Base-by-base conservation (phyloP, 2,797 vertebrate genomes). In the Halcyon chelicuti region DNA sequence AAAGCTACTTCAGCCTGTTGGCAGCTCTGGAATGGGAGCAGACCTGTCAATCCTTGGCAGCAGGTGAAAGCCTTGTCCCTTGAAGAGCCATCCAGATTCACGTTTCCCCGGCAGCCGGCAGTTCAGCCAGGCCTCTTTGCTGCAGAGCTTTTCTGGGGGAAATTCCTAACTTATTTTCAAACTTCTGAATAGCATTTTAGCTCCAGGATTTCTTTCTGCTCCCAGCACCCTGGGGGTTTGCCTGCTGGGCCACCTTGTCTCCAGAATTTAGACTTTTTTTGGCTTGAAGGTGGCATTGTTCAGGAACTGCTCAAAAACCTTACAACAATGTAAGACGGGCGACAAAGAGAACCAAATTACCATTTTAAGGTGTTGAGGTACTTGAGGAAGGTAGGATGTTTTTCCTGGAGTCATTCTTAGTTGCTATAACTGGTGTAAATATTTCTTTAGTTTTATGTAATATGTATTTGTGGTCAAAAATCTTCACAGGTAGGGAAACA, bases 31-130 rank as follows among this genome's bases (percentile, higher is more conserved):
- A 91, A 54, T 61, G 79, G 94, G 61, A 91, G 74, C 90, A 85
- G 84, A 93, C 72, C 81, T 94, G 92, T 49, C 3, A 10, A 33
- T 94, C 67, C 65, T 83, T 95, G 96, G 94, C 94, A 95, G 76
- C 85, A 91, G 93, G 94, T 88, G 90, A 93, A 86, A 90, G 79
- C 70, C 22, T 68, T 44, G 42, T 60, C 66, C 73, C 62, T 84
- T 40, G 88, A 78, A 78, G 92, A 72, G 51, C 17, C 0, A 1
- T 78, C 73, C 79, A 92, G 57, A 80, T 80, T 80, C 63, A 51
- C 0, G 1, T 91, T 94, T 84, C 74, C 74, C 67, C 0, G 1
- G 77, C 86, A 92, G 91, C 66, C 1, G 0, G 52, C 37, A 58
- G 51, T 52, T 80, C 71, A 80, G 44, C 44, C 40, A 35, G 82